Evolutionary conservation across 2,888 invertebrate species (phyloP), one percentile per base, ranked within the genome.

Genomic region (Drosophila pseudotalamancana): DNA sequence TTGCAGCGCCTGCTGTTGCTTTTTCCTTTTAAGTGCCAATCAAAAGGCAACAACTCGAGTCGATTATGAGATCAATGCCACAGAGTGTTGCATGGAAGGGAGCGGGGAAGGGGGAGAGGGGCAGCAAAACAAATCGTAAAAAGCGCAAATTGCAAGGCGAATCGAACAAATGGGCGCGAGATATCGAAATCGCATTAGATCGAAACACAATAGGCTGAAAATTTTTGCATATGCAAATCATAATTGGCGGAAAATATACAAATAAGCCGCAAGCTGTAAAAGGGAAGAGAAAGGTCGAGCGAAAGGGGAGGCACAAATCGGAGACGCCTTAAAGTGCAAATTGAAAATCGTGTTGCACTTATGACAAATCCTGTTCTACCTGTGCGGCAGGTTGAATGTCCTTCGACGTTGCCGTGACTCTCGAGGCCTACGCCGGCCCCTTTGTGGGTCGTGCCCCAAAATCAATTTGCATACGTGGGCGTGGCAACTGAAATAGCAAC

Each of bases 221-320:
- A 65, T 68, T 50, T 62, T 66, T 72, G 84, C 87, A 81, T 81
- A 87, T 81, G 87, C 82, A 57, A 84, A 84, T 57, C 40, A 80
- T 84, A 81, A 81, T 87, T 81, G 87, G 74, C 82, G 66, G 53
- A 81, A 72, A 81, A 84, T 84, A 81, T 81, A 87, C 85, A 81
- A 81, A 81, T 81, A 69, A 87, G 87, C 9, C 42, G 64, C 34
- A 35, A 5, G 37, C 11, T 27, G 27, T 3, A n/a, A 14, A 6
- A 32, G 21, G 5, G 27, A 8, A n/a, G n/a, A 6, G 16, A 4
- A 1, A 12, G 19, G 1, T n/a, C 11, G 3, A 6, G 19, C 11
- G 3, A 6, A 6, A 23, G 11, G 1, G 9, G 9, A 14, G 35
- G n/a, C n/a, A n/a, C n/a, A n/a, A n/a, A n/a, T 4, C 6, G 18